These are phyloP conservation scores for Oreochromis niloticus DNA, from an alignment of 2,113 vertebrate species.

Conservation along the genomic window DNA sequence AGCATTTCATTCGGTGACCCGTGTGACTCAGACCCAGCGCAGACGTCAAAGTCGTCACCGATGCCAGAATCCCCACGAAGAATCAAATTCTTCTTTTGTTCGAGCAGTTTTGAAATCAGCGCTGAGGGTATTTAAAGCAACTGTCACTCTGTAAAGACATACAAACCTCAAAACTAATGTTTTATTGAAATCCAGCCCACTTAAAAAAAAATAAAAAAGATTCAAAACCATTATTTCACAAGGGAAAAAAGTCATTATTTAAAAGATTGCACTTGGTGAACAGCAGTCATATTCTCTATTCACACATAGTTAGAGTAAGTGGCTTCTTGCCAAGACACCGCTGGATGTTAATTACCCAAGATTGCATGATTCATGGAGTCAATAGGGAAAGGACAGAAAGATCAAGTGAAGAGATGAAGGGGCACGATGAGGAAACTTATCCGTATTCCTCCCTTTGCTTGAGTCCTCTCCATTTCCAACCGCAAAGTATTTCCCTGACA, in stretches of 20 bases:
- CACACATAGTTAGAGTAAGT: neutral
- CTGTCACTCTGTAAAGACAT: neutral
- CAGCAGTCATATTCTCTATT: neutral
- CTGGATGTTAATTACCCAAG: conserved; percentile 48
- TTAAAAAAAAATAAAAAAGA: neutral
- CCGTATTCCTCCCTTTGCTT: conserved; percentile 43
- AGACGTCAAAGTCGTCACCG: neutral
- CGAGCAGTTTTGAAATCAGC: conserved; percentile 5
- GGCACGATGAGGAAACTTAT: conserved; percentile 41
- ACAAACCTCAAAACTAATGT: neutral
- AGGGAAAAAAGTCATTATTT: neutral
- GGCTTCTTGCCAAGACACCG: conserved; percentile 21
- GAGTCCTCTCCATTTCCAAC: conserved; percentile 60
- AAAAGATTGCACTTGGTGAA: neutral
- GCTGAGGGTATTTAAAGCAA: neutral
- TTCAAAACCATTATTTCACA: neutral
- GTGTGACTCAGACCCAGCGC: neutral
- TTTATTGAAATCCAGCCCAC: neutral
- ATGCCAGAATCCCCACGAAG: neutral
- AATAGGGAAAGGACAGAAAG: conserved; percentile 41
- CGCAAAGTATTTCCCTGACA: conserved; percentile 66
- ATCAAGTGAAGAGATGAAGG: conserved; percentile 52
- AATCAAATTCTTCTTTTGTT: conserved; percentile 2
- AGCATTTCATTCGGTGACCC: neutral
- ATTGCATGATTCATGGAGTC: conserved; percentile 57